Evolutionary conservation across 2,113 vertebrate species (phyloP), one percentile per base, ranked within the genome.

Genomic region (Anser cygnoides): DNA sequence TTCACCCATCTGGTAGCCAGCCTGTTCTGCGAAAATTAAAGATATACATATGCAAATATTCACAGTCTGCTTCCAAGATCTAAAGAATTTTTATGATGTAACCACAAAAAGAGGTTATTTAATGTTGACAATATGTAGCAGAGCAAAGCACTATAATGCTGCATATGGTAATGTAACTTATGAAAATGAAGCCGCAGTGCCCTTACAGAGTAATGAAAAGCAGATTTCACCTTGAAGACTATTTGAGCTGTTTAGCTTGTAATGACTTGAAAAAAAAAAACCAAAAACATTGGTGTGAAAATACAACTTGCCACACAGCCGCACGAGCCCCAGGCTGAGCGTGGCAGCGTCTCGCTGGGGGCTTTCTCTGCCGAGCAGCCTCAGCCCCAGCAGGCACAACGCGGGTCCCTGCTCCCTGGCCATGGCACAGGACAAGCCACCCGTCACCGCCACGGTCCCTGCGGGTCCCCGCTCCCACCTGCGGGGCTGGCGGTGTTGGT

Each of bases 1-100:
- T 95, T 96, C 85, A 61, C 95, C 98, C 98, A 98, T 98, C 98
- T 98, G 98, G 97, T 95, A 49, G 80, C 78, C 97, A 98, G 97
- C 96, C 98, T 98, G 98, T 96, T 93, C 97, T 70, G 98, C 10
- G 95, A 97, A 97, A 97, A 97, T 62, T n/a, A 74, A 87, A 96
- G 90, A 97, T 90, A 58, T 94, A 76, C 97, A 96, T 92, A 95
- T 89, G 94, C 97, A 97, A 97, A 97, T 96, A 78, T 73, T 87
- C 94, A 23, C 95, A 73, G 96, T 74, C 63, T 3, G 89, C 95
- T 95, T 91, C 92, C 96, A 67, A 79, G 97, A 97, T 78, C 97
- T 89, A 7, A 96, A 72, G 97, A 68, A 97, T 94, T 96, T 97
- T 96, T 95, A 78, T 41, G 95, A 94, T 89, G 41, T 22, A 93